These are phyloP conservation scores for Oligia latruncula DNA, from an alignment of 2,888 invertebrate species.

Conservation along the genomic window DNA sequence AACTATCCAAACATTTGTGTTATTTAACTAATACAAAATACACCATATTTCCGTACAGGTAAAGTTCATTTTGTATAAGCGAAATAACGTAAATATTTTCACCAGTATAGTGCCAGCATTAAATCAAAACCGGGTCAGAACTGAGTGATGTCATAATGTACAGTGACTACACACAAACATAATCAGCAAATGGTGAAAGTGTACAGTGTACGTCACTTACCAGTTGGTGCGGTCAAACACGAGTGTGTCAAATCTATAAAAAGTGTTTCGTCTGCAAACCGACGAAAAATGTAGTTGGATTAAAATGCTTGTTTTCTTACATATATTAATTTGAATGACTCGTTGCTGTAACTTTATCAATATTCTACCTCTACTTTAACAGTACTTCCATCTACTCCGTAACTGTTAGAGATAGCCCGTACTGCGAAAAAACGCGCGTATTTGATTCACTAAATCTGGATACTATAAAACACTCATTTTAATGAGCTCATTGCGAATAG, in stretches of 20 bases:
- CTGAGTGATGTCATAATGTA: conserved; percentile 25
- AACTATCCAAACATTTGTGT: neutral
- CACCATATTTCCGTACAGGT: neutral
- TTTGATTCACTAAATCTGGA: neutral
- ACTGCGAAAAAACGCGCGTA: neutral
- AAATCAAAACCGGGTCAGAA: conserved; percentile 11
- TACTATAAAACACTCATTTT: neutral
- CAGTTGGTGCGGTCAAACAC: conserved; percentile 42
- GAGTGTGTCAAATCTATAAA: conserved; percentile 54
- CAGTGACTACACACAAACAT: conserved; percentile 24
- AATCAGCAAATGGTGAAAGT: conserved; percentile 28
- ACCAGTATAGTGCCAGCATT: neutral
- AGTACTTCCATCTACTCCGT: neutral
- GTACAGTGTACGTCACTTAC: conserved; percentile 38
- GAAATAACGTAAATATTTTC: neutral
- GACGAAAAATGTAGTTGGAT: conserved; percentile 38
- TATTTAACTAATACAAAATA: conserved; percentile 11
- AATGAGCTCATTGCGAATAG: neutral
- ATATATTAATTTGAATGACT: conserved; percentile 15
- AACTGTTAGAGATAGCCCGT: neutral
- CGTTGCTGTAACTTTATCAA: neutral
- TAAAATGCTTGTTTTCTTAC: conserved; percentile 38
- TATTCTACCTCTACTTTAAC: conserved; percentile 10
- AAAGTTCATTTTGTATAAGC: conserved; percentile 18
- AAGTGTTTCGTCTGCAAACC: conserved; percentile 49